Percentiles rank a stretch among this genome's conserved stretches.
phyloP scores from a whole-genome alignment of 2,113 vertebrate species.

The Ciconia boyciana region DNA sequence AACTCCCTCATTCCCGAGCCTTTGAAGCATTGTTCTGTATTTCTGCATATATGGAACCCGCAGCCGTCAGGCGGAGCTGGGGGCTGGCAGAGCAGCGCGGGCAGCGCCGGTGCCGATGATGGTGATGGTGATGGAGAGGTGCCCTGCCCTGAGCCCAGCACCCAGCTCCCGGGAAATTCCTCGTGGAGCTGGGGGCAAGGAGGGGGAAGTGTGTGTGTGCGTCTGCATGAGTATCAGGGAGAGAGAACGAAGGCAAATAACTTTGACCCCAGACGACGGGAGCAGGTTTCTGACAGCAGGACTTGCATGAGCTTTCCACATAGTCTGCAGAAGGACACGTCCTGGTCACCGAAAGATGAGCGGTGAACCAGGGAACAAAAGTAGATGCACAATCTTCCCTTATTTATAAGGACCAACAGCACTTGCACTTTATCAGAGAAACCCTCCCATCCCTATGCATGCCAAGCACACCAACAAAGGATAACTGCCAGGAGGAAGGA shows the following conservation, averaged over 20 bases:
- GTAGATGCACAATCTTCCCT: constrained; percentile 21
- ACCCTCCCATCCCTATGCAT: not conserved
- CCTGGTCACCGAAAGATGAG: not conserved
- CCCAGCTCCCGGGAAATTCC: not conserved
- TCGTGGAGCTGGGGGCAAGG: not conserved
- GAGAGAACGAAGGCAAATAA: not conserved
- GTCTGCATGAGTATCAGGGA: not conserved
- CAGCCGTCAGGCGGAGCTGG: not conserved
- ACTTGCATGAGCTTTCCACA: not conserved
- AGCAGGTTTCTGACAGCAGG: not conserved
- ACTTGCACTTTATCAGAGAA: constrained; percentile 35
- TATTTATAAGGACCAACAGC: constrained; percentile 33
- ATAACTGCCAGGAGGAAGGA: not conserved
- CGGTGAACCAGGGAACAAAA: not conserved
- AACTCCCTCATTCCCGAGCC: not conserved
- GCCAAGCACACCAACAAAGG: not conserved
- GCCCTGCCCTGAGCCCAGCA: not conserved
- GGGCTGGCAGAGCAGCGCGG: not conserved
- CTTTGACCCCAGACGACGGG: not conserved
- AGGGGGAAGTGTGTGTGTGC: not conserved
- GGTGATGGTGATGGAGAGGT: not conserved
- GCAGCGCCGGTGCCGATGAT: not conserved
- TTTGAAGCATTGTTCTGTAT: not conserved
- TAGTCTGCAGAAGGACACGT: not conserved
- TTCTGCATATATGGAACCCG: not conserved